Conservation (phyloP, 2,797 vertebrate species). For the Neopelma chrysocephalum region DNA sequence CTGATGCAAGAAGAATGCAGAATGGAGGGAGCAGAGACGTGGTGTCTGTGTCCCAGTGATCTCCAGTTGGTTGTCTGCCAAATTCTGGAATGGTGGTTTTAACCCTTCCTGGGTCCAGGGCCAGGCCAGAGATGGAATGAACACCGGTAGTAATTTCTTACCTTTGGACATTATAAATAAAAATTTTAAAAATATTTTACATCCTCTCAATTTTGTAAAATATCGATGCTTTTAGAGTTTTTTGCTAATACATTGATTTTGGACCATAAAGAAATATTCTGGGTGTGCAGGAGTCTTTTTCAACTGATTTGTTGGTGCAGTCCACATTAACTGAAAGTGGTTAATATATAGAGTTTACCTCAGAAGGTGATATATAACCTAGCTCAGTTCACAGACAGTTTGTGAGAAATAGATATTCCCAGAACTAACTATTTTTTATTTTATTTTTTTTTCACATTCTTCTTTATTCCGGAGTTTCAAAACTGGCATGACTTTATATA, state of each 20-base stretch:
- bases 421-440: neutral
- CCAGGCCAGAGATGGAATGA: neutral
- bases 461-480: neutral
- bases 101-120: neutral
- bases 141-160: neutral
- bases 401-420: neutral
- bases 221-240: fast-evolving
- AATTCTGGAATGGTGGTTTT: neutral
- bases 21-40: neutral
- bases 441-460: neutral
- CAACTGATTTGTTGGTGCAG: neutral
- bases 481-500: neutral
- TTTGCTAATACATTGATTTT: neutral
- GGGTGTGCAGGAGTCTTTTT: neutral
- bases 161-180: neutral
- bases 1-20: neutral
- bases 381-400: neutral
- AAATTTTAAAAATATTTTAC: neutral
- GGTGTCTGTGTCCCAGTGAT: neutral
- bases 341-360: neutral
- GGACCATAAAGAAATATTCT: neutral
- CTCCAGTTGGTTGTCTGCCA: neutral
- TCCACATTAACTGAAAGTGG: neutral
- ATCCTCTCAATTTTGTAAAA: neutral
- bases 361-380: neutral